Evolutionary conservation across 2,888 invertebrate genomes (phyloP), one percentile per base, ranked within the genome.

Genomic region (Celastrina argiolus): DNA sequence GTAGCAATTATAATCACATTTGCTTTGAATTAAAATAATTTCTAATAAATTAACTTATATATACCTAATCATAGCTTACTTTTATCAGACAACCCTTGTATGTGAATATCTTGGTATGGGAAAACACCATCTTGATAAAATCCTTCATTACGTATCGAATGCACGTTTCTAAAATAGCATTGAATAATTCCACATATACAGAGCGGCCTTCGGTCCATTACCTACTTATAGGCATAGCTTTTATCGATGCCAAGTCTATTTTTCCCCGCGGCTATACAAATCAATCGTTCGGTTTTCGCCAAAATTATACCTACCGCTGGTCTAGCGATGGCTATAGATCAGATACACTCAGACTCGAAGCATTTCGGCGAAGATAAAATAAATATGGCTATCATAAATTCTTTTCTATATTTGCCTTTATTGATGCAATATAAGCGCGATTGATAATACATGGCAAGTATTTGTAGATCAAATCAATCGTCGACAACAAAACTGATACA

Each of bases 111-210:
- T 22, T 2, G 12, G 61, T 16, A 36, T 14, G 36, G 22, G 18
- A 39, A 61, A 61, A 36, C 36, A 65, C 56, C 56, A 65, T 41
- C 12, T 18, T 16, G 14, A 56, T 28, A 56, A 64, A 14, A 34
- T 56, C 56, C 56, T 39, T 65, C 28, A 65, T 65, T 65, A 42
- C 65, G 56, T 18, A 41, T 7, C 58, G 41, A 61, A 7, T 66
- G 69, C 67, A 45, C 67, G 66, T 56, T 78, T 78, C 75, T 77
- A 83, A 76, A 83, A 81, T 74, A 76, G 71, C 70, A 75, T 73
- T 70, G 72, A 72, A 73, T 72, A 70, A 69, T 73, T 72, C 72
- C 73, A 68, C 70, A 69, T 72, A 68, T 69, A 72, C 67, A 66
- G 70, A 68, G 64, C 69, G 75, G 69, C 73, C 75, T 74, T 76